Base-by-base conservation (phyloP, 2,888 invertebrate species). In the Brachyptera putata region DNA sequence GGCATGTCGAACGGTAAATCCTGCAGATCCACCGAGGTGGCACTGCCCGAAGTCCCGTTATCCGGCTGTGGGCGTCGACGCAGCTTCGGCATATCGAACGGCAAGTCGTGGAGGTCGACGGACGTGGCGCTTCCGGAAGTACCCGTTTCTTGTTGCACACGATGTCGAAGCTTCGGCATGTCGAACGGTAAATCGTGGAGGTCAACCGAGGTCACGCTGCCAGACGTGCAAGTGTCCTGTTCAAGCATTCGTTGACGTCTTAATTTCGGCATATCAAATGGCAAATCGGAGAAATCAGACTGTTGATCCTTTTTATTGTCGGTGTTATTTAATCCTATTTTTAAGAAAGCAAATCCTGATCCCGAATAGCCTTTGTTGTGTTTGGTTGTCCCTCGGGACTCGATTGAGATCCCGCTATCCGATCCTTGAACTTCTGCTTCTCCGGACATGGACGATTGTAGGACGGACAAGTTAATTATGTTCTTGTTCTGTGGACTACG, bases 1-100 rank as follows among this genome's bases (percentile, higher is more conserved):
- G 93, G 93, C 93, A 93, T 93, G 73, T 93, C 92, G 73, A 93
- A 93, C 60, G 93, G 93, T 71, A 93, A 79, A 72, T 92, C 85
- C 65, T 87, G 80, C 56, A 91, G 77, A 72, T 92, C 91, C 43
- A 90, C 87, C 13, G 85, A 86, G 7, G 85, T 85, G 41, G 84
- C 84, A 69, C 85, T 85, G 37, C 85, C 30, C 7, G 7, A 7
- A 11, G 78, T 78, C 5, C 11, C 30, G 22, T 48, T 61, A 64
- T 80, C 84, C 70, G 84, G 84, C 70, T 63, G 66, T 13, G 59
- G 66, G 69, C 84, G 76, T 64, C 91, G 79, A 61, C 91, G 79
- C 66, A 92, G 75, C 73, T 93, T 93, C 53, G 92, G 92, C 91
- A 92, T 92, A 69, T 92, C 91, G 69, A 92, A 92, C 1, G 92